A percentile compares a stretch with the other conserved stretches of the same genome.
phyloP scores from a whole-genome alignment of 2,113 vertebrate genomes.

The Rattus rattus region DNA sequence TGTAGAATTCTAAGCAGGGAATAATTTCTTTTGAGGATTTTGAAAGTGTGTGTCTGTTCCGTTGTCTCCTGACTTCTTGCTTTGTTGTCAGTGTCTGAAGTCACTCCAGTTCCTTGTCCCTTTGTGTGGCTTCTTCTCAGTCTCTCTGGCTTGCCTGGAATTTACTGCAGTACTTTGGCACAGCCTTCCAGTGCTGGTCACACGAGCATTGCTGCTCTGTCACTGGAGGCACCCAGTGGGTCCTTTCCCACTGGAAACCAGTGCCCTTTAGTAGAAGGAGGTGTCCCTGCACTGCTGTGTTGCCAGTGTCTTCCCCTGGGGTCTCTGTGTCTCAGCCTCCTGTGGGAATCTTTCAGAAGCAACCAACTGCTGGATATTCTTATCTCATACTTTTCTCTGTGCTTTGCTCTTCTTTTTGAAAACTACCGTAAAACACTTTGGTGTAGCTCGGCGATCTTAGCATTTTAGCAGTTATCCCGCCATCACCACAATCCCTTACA shows the following conservation, averaged over 20 bases:
- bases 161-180: no score
- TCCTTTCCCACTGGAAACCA: neutral
- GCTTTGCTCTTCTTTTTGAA: neutral
- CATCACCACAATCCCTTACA: neutral
- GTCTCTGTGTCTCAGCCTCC: neutral
- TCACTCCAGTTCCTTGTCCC: neutral
- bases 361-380: neutral
- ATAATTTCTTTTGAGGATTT: neutral
- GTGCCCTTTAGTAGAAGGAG: neutral
- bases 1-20: constrained; percentile 31
- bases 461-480: neutral
- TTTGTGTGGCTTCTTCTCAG: neutral
- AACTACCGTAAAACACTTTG: neutral
- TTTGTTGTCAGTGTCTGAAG: neutral
- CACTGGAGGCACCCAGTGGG: neutral
- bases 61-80: neutral
- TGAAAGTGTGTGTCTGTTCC: neutral
- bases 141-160: neutral
- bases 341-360: neutral
- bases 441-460: neutral
- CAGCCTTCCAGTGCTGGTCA: neutral
- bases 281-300: neutral
- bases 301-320: neutral
- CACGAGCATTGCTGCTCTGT: neutral
- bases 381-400: neutral